Conservation (phyloP, 2,113 vertebrate genomes). For the Phrynosoma platyrhinos region DNA sequence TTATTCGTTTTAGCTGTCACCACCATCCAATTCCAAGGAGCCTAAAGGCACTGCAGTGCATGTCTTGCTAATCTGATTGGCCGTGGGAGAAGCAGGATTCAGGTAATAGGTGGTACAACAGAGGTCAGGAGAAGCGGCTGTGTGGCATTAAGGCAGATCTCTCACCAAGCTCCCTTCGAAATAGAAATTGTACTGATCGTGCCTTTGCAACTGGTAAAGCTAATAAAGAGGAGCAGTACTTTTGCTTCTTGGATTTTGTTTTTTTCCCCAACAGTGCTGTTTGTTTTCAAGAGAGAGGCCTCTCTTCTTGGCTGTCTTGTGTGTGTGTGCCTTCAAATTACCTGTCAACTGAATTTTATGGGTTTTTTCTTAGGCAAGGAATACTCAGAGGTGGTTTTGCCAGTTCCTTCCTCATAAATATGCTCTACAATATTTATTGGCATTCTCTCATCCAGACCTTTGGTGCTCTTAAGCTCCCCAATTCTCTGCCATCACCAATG, state of each 20-base stretch:
- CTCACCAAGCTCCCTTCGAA: slow-evolving; percentile 10
- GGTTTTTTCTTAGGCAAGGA: no score
- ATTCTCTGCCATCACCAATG: no score
- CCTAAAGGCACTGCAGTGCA: slow-evolving; percentile 61
- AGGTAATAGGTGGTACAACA: slow-evolving; percentile 58
- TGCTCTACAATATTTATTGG: no score
- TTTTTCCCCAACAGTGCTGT: not conserved
- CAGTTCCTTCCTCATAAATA: no score
- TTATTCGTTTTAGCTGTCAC: slow-evolving; percentile 67
- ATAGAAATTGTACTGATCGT: slow-evolving; percentile 34
- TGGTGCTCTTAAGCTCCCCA: no score
- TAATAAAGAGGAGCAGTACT: slow-evolving; percentile 18
- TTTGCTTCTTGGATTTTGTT: not conserved
- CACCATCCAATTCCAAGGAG: slow-evolving; percentile 71
- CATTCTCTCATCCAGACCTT: no score
- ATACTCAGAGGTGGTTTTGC: no score
- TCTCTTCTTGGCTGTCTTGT: not conserved
- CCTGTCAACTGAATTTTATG: no score
- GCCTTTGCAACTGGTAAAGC: slow-evolving; percentile 35
- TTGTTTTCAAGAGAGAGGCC: not conserved
- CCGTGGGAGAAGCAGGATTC: slow-evolving; percentile 53
- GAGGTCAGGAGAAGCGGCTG: slow-evolving; percentile 68
- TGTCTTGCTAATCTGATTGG: slow-evolving; percentile 68
- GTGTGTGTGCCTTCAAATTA: no score
- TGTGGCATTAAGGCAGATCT: slow-evolving; percentile 60